phyloP scores from a whole-genome alignment of 2,888 invertebrate genomes.

The Pollenia labialis region DNA sequence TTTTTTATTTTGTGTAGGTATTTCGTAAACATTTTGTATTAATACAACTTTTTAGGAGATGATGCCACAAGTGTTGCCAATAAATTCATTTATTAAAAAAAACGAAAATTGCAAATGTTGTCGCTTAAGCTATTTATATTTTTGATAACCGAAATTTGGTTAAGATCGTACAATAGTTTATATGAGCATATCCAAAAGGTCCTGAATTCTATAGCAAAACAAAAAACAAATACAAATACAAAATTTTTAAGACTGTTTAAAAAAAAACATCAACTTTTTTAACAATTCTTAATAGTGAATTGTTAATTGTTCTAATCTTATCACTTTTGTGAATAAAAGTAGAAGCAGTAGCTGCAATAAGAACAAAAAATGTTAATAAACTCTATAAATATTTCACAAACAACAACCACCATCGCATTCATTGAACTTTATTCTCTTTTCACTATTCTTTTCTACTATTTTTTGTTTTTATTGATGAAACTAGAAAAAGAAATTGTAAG shows the following conservation, averaged over 20 bases:
- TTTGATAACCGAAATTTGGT: no score
- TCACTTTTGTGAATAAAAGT: neutral
- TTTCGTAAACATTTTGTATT: no score
- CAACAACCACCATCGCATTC: slow-evolving; percentile 36
- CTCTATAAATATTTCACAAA: slow-evolving; percentile 10
- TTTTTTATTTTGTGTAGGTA: no score
- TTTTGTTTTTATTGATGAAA: slow-evolving; percentile 34
- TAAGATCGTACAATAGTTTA: no score
- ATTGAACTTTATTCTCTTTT: slow-evolving; percentile 38
- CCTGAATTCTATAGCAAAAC: no score
- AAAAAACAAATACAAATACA: no score
- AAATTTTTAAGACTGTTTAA: neutral
- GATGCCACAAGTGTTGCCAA: no score
- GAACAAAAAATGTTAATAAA: slow-evolving; percentile 46
- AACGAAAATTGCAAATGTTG: no score
- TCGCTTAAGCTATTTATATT: no score
- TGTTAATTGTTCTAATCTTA: slow-evolving; percentile 29
- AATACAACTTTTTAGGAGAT: no score
- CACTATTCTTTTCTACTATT: slow-evolving; percentile 4
- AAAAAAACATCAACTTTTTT: neutral
- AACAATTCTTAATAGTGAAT: neutral
- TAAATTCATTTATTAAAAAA: no score
- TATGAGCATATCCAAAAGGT: no score
- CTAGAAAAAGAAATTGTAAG: slow-evolving; percentile 62
- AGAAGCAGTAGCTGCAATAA: neutral